These are phyloP conservation scores for Cheilosia grossa DNA, from an alignment of 2,888 invertebrate species.

Conservation along the genomic window DNA sequence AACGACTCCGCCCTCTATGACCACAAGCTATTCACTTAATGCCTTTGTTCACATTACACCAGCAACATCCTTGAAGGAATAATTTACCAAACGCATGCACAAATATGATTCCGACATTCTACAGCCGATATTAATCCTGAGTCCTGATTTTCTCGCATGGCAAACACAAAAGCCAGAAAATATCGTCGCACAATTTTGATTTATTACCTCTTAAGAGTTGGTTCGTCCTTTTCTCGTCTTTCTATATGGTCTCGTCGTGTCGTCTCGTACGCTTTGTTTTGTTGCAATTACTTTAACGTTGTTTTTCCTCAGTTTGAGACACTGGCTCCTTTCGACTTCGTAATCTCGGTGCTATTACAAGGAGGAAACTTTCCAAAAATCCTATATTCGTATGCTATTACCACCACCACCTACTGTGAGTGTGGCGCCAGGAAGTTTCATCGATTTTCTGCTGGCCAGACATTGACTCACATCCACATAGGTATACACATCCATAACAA, in stretches of 20 bases:
- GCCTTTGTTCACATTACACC: slow-evolving; percentile 58
- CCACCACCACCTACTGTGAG: slow-evolving; percentile 67
- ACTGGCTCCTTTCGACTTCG: slow-evolving; percentile 3
- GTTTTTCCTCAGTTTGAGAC: slow-evolving; percentile 35
- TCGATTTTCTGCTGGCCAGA: slow-evolving; percentile 67
- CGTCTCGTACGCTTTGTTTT: slow-evolving; percentile 36
- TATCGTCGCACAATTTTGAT: slow-evolving; percentile 71
- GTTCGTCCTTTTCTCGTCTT: slow-evolving; percentile 45
- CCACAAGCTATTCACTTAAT: slow-evolving; percentile 68
- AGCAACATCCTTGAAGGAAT: slow-evolving; percentile 49
- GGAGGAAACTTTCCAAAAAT: slow-evolving; percentile 44
- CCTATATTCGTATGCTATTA: slow-evolving; percentile 43
- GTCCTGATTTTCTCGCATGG: slow-evolving; percentile 59
- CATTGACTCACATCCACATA: slow-evolving; percentile 49
- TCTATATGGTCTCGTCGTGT: neutral
- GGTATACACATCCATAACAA: neutral
- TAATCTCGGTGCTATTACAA: slow-evolving; percentile 16
- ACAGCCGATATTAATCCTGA: slow-evolving; percentile 58
- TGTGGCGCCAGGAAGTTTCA: slow-evolving; percentile 73
- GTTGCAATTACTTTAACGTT: slow-evolving; percentile 55
- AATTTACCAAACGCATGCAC: slow-evolving; percentile 38
- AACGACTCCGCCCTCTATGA: slow-evolving; percentile 43
- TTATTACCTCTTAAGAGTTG: slow-evolving; percentile 63
- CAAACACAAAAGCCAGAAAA: slow-evolving; percentile 55
- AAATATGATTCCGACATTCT: slow-evolving; percentile 29